These are phyloP conservation scores for Steromphala cineraria DNA, from an alignment of 2,888 invertebrate genomes.

Conservation along the genomic window DNA sequence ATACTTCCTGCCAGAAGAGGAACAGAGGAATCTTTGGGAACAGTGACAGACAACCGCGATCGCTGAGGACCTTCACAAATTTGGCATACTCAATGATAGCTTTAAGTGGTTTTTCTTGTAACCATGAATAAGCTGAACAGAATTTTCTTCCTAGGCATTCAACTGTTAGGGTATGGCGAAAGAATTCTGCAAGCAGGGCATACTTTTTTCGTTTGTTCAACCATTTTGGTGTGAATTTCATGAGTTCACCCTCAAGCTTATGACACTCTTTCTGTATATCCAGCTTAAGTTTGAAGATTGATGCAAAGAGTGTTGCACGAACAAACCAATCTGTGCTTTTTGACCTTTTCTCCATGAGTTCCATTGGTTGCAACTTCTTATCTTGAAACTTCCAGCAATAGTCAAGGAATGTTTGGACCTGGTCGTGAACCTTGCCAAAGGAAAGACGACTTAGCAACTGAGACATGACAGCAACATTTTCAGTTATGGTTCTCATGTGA, in stretches of 20 bases:
- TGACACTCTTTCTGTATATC: conserved; percentile 7
- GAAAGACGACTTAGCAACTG: background rate
- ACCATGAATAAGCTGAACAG: conserved; percentile 35
- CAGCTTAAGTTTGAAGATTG: conserved; percentile 21
- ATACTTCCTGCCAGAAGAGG: conserved; percentile 58
- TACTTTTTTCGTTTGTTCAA: background rate
- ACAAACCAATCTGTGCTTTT: conserved; percentile 38
- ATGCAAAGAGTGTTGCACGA: conserved; percentile 28
- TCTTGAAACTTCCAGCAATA: background rate
- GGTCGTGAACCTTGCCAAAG: background rate
- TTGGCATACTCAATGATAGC: conserved; percentile 53
- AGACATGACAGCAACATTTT: background rate
- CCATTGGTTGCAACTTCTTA: background rate
- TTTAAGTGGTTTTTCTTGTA: conserved; percentile 43
- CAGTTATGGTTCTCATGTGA: conserved; percentile 26
- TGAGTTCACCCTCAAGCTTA: conserved; percentile 3
- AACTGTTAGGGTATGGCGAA: conserved; percentile 10
- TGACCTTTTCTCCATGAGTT: conserved; percentile 33
- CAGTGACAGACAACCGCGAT: conserved; percentile 21
- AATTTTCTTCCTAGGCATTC: conserved; percentile 43
- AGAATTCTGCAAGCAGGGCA: background rate
- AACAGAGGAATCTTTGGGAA: conserved; percentile 49
- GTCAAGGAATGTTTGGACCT: background rate
- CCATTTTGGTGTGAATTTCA: background rate
- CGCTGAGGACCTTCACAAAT: conserved; percentile 42